Evolutionary conservation across 2,888 invertebrate genomes (phyloP).

Genomic region (Liposcelis brunnea): DNA sequence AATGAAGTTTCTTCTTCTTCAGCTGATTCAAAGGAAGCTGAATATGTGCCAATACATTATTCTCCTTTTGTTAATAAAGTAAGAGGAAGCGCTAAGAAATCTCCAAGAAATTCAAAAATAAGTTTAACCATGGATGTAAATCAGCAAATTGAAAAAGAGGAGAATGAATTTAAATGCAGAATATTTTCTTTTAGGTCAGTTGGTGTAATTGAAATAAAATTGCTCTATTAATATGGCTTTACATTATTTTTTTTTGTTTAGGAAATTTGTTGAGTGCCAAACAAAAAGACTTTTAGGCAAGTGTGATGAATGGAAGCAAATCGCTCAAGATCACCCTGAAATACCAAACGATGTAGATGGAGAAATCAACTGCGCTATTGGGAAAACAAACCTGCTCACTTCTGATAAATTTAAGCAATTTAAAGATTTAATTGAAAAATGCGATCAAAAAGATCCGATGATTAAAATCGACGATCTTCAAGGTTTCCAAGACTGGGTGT

Average conservation of each 20-base stretch:
- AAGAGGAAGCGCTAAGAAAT: not conserved
- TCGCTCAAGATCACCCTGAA: conserved; percentile 9
- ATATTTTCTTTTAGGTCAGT: not conserved
- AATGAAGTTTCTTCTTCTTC: not conserved
- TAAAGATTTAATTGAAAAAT: conserved; percentile 32
- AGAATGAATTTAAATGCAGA: not conserved
- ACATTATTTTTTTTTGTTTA: not conserved
- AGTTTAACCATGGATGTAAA: not conserved
- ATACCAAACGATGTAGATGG: conserved; percentile 35
- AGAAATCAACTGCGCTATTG: conserved; percentile 49
- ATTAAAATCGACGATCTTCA: conserved; percentile 2
- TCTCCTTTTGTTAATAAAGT: not conserved
- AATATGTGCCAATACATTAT: not conserved
- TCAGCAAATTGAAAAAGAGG: not conserved
- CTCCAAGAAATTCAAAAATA: not conserved
- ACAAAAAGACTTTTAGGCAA: conserved; percentile 32
- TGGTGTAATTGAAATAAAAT: not conserved
- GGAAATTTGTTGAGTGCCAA: conserved; percentile 29
- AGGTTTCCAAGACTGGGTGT: conserved; percentile 5
- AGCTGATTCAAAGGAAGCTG: too few relatives aligned
- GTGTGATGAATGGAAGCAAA: conserved; percentile 37
- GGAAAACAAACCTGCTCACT: conserved; percentile 59
- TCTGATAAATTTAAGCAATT: conserved; percentile 66
- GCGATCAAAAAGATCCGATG: conserved; percentile 22
- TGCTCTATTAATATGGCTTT: not conserved